Evolutionary conservation across 1,140 invertebrate species (phyloP).

Genomic region (Cydia amplana): DNA sequence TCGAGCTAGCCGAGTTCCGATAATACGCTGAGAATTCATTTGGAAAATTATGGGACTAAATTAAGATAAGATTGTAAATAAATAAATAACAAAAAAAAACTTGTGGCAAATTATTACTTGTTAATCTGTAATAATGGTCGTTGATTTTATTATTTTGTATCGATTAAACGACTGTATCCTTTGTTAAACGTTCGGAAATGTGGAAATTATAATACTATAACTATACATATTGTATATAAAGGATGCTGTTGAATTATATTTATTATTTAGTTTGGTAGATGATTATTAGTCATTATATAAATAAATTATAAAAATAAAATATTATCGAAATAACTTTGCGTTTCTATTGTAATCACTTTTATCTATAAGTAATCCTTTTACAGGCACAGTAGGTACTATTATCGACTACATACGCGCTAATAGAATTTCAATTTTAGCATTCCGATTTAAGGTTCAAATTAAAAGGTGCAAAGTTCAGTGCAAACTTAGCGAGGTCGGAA

Average conservation of each 20-base stretch:
- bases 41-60: constrained; percentile 77
- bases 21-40: constrained; percentile 54
- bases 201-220: constrained; percentile 57
- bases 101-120: constrained; percentile 78
- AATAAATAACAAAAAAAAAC: constrained; percentile 60
- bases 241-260: constrained; percentile 77
- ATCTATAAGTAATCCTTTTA: too few relatives aligned
- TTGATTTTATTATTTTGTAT: constrained; percentile 71
- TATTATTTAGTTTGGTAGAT: constrained; percentile 78
- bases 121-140: constrained; percentile 66
- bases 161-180: constrained; percentile 60
- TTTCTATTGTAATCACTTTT: constrained; percentile 17
- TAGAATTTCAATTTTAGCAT: too few relatives aligned
- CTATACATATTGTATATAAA: constrained; percentile 78
- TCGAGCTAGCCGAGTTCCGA: constrained; percentile 23
- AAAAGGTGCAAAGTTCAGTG: too few relatives aligned
- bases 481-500: too few relatives aligned
- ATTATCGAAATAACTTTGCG: constrained; percentile 61
- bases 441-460: too few relatives aligned
- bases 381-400: too few relatives aligned
- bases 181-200: constrained; percentile 61
- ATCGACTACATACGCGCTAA: too few relatives aligned
- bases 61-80: constrained; percentile 77
- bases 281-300: constrained; percentile 78
- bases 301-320: constrained; percentile 75